Evolutionary conservation across 2,113 vertebrate genomes (phyloP), one percentile per base, ranked within the genome.

Genomic region (Rhodinocichla rosea): DNA sequence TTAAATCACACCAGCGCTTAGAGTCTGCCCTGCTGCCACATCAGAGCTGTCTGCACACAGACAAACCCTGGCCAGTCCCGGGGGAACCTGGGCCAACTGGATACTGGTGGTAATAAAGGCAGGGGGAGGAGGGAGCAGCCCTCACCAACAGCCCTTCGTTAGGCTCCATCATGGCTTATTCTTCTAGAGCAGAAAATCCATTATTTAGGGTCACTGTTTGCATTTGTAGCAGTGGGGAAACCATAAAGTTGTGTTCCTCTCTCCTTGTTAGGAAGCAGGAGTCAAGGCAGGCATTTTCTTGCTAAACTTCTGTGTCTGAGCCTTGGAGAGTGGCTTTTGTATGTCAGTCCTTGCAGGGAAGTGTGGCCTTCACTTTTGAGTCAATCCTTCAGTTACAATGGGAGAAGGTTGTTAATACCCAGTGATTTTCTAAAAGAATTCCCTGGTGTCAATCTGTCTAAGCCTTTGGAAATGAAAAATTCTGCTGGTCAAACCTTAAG

Each of bases 1-100:
- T 97, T 97, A 97, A 97, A 97, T 97, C 97, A 97, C 92, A 94
- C 89, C 90, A 83, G 59, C 82, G 96, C 96, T 97, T 91, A 95
- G 96, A 97, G 97, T 94, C 97, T 96, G 96, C 95, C 94, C 92
- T 94, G 86, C 94, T 97, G 95, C 97, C 95, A 97, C 97, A 97
- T 94, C 96, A 95, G 97, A 96, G 94, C 95, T 95, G 94, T 97
- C 97, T 97, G 95, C 97, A 87, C 92, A 92, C 96, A 97, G 94
- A 92, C 95, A 94, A 95, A 96, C 80, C 93, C 95, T 49, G 95
- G 89, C 78, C 94, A 88, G 70, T 96, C 96, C 92, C 93, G 1
- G 40, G 96, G 94, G 97, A 87, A 6, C 75, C n/a, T 56, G 92
- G 80, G 53, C 88, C 94, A 81, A 96, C 91, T 96, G 95, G 76